Percentiles rank a stretch among this genome's conserved stretches.
Evolutionary conservation across 2,888 invertebrate species (phyloP).

Genomic region (Eledona agricola): DNA sequence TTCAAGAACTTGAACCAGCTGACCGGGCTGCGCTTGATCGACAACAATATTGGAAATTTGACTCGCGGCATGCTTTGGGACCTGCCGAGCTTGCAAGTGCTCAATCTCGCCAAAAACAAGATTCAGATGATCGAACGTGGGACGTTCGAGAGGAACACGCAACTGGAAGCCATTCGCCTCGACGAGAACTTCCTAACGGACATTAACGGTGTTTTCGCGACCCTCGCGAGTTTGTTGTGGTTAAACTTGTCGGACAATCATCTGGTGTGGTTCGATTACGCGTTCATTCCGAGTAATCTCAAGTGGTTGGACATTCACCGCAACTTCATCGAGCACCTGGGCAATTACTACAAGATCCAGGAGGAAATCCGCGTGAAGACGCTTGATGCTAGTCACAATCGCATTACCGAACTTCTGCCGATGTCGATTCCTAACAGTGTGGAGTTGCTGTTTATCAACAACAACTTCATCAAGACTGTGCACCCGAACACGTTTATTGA

Average conservation of each 20-base stretch:
- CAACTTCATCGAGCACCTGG: slow-evolving; percentile 86
- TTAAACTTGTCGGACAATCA: slow-evolving; percentile 91
- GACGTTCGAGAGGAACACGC: slow-evolving; percentile 81
- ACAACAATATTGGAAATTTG: slow-evolving; percentile 88
- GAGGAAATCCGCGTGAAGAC: slow-evolving; percentile 83
- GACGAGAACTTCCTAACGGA: slow-evolving; percentile 90
- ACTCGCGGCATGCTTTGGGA: slow-evolving; percentile 89
- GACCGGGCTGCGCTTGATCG: slow-evolving; percentile 86
- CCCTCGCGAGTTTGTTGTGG: slow-evolving; percentile 84
- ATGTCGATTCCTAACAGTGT: slow-evolving; percentile 89
- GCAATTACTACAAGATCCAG: slow-evolving; percentile 88
- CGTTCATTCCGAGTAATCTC: slow-evolving; percentile 87
- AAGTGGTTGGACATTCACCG: slow-evolving; percentile 92
- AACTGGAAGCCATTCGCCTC: slow-evolving; percentile 85
- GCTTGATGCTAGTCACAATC: slow-evolving; percentile 89
- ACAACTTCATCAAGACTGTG: slow-evolving; percentile 83
- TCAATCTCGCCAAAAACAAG: slow-evolving; percentile 90
- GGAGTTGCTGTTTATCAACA: slow-evolving; percentile 87
- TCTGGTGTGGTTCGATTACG: slow-evolving; percentile 92
- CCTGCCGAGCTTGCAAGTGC: slow-evolving; percentile 81
- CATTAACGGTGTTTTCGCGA: slow-evolving; percentile 89
- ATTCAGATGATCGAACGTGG: slow-evolving; percentile 85
- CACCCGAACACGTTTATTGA: slow-evolving; percentile 87
- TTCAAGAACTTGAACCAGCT: slow-evolving; percentile 87
- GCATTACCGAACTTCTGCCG: slow-evolving; percentile 82